Conservation (phyloP, 2,797 vertebrate species). For the Pteropus rufus region DNA sequence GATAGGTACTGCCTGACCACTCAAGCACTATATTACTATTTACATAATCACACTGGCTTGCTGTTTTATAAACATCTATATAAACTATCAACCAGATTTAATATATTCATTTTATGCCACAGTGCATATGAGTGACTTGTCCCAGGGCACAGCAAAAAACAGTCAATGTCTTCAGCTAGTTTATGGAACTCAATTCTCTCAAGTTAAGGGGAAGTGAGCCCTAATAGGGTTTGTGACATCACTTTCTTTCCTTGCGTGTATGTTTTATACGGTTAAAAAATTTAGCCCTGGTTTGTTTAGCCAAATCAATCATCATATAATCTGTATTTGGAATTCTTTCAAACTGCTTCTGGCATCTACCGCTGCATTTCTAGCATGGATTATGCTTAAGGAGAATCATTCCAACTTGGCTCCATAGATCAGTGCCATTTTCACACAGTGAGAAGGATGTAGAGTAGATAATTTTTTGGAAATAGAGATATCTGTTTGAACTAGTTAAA, state of each 20-base stretch:
- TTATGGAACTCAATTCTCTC: not conserved
- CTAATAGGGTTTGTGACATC: not conserved
- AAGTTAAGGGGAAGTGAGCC: not conserved
- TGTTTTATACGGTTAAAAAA: not conserved
- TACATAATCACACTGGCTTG: not conserved
- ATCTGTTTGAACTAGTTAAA: not conserved
- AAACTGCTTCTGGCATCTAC: not conserved
- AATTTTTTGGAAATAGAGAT: not conserved
- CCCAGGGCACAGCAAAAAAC: not conserved
- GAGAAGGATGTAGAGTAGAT: not conserved
- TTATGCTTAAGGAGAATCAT: not conserved
- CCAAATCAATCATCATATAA: not conserved
- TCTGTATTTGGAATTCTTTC: conserved; percentile 1
- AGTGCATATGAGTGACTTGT: not conserved
- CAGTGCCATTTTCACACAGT: not conserved
- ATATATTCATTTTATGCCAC: not conserved
- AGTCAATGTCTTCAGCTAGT: not conserved
- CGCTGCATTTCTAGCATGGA: not conserved
- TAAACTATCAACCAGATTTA: not conserved
- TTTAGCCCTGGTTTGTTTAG: not conserved
- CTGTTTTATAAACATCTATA: conserved; percentile 16
- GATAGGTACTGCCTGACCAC: not conserved
- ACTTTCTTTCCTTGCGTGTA: not conserved
- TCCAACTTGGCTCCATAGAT: not conserved
- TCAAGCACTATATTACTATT: not conserved